These are phyloP conservation scores for Alaudala cheleensis DNA, from an alignment of 2,113 vertebrate species.

Conservation along the genomic window DNA sequence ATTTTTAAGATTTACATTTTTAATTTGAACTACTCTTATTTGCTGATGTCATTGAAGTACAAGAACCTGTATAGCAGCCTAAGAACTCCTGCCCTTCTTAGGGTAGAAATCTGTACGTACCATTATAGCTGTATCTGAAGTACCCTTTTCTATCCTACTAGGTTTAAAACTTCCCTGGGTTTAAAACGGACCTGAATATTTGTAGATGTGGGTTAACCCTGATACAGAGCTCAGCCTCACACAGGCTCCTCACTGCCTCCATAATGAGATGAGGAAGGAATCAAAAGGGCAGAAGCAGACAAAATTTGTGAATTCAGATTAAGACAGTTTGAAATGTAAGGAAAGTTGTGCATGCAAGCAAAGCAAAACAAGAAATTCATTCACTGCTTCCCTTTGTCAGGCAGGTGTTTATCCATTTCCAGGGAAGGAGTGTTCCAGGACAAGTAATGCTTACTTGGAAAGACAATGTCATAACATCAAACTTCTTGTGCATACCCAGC, in stretches of 20 bases:
- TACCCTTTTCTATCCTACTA: background rate
- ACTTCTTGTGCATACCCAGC: background rate
- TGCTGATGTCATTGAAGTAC: background rate
- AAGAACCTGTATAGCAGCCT: accelerated
- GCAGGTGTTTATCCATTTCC: background rate
- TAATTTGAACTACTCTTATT: background rate
- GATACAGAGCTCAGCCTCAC: background rate
- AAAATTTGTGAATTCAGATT: background rate
- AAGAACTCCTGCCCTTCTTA: background rate
- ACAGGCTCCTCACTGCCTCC: accelerated
- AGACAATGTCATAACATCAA: background rate
- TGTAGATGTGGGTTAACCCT: background rate
- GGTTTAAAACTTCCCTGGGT: background rate
- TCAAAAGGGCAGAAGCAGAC: background rate
- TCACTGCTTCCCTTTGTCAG: background rate
- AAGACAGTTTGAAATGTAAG: background rate
- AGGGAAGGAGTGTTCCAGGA: background rate
- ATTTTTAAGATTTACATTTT: background rate
- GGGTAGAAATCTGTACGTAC: background rate
- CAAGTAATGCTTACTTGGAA: accelerated
- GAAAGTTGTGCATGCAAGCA: background rate
- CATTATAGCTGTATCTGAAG: background rate
- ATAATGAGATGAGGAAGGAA: background rate
- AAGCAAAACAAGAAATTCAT: background rate
- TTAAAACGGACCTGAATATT: background rate